Conservation (phyloP, 2,888 invertebrate genomes). For the Tetheella fluctuosa region DNA sequence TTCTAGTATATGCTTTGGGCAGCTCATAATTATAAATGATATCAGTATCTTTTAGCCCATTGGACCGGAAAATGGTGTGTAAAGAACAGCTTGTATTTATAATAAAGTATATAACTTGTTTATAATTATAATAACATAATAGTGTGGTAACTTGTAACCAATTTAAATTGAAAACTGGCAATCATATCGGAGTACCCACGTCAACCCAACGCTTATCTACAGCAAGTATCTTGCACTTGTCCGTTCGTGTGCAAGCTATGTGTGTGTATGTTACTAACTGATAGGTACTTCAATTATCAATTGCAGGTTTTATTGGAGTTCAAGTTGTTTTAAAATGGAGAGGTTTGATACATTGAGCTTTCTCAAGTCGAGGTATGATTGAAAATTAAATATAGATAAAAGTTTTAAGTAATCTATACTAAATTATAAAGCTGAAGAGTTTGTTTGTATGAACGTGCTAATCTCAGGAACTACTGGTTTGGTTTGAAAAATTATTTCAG, state of each 20-base stretch:
- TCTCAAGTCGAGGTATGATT: too few species aligned
- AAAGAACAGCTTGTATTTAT: not conserved
- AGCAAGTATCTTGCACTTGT: conserved; percentile 37
- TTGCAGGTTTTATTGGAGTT: not conserved
- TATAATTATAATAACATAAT: conserved; percentile 9
- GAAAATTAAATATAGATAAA: too few species aligned
- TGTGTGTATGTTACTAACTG: conserved; percentile 28
- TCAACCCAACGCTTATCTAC: conserved; percentile 26
- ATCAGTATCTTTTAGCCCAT: too few species aligned
- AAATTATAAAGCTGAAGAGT: too few species aligned
- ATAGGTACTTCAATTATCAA: conserved; percentile 13
- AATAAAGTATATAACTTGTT: not conserved
- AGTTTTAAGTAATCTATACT: too few species aligned
- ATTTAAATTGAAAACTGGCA: conserved; percentile 29
- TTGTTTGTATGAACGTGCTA: too few species aligned
- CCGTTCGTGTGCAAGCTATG: conserved; percentile 17
- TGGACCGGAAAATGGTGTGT: too few species aligned
- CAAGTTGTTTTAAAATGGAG: not conserved
- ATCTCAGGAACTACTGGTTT: too few species aligned
- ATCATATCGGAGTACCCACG: conserved; percentile 25
- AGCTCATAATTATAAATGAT: too few species aligned
- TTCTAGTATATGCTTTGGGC: too few species aligned
- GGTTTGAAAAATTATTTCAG: too few species aligned
- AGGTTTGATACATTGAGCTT: not conserved
- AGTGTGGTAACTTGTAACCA: conserved; percentile 21